A percentile compares a stretch with the other conserved stretches of the same genome.
These are phyloP conservation scores for Alentia gelatinosa DNA, from an alignment of 2,888 invertebrate genomes.

Conservation along the genomic window DNA sequence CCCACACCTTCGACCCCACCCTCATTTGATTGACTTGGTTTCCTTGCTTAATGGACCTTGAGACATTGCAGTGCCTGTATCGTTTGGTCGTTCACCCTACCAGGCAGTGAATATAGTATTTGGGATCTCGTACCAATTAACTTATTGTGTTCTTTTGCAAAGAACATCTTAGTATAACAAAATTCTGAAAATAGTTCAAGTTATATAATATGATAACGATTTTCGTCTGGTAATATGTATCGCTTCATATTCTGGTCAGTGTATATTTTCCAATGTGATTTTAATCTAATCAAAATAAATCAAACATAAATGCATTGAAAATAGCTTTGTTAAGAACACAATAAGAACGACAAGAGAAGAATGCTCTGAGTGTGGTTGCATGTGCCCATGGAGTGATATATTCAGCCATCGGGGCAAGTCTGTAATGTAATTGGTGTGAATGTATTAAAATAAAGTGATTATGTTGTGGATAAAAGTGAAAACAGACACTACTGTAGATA, in stretches of 20 bases:
- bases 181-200: neutral
- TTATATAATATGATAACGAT: neutral
- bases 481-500: neutral
- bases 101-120: neutral
- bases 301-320: neutral
- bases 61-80: neutral
- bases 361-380: conserved; percentile 4
- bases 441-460: neutral
- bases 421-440: no score
- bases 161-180: neutral
- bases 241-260: no score
- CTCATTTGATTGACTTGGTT: neutral
- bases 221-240: neutral
- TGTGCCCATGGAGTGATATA: neutral
- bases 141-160: conserved; percentile 11
- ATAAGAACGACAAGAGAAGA: neutral
- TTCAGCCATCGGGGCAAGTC: no score
- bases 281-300: neutral
- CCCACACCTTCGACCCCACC: neutral
- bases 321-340: conserved; percentile 27
- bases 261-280: no score
- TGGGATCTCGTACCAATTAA: neutral
- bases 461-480: neutral
- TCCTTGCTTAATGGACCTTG: neutral
- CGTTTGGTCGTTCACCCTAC: neutral